These are phyloP conservation scores for Engystomops pustulosus DNA, from an alignment of 2,113 vertebrate genomes.

Conservation along the genomic window DNA sequence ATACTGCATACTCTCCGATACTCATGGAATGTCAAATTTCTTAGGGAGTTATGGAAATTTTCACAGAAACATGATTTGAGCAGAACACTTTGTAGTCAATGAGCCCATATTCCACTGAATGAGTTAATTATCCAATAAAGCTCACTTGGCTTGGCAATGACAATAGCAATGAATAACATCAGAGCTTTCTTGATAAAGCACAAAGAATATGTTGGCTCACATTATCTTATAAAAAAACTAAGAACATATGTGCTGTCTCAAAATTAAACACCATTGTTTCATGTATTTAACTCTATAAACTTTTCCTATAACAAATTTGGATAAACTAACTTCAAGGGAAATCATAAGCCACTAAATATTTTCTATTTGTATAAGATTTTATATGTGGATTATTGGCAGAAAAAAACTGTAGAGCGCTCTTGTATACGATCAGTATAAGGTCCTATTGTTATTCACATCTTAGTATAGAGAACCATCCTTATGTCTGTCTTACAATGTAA, in stretches of 20 bases:
- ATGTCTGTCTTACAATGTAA: too few relatives aligned
- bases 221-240: neutral
- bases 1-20: slow-evolving; percentile 19
- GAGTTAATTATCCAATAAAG: slow-evolving; percentile 25
- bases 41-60: slow-evolving; percentile 34
- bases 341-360: too few relatives aligned
- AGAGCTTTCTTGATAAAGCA: slow-evolving; percentile 17
- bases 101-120: slow-evolving; percentile 10
- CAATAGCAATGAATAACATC: slow-evolving; percentile 26
- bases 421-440: too few relatives aligned
- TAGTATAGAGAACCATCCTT: too few relatives aligned
- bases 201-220: neutral
- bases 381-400: too few relatives aligned
- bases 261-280: neutral
- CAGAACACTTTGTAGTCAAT: slow-evolving; percentile 14
- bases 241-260: slow-evolving; percentile 24
- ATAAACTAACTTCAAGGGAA: neutral
- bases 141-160: slow-evolving; percentile 25
- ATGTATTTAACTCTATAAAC: neutral
- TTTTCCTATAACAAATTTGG: neutral
- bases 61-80: slow-evolving; percentile 1
- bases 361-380: too few relatives aligned
- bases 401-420: too few relatives aligned
- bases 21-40: slow-evolving; percentile 30
- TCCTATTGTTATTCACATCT: too few relatives aligned